These are phyloP conservation scores for Percopsis transmontana DNA, from an alignment of 2,113 vertebrate genomes.

Conservation along the genomic window DNA sequence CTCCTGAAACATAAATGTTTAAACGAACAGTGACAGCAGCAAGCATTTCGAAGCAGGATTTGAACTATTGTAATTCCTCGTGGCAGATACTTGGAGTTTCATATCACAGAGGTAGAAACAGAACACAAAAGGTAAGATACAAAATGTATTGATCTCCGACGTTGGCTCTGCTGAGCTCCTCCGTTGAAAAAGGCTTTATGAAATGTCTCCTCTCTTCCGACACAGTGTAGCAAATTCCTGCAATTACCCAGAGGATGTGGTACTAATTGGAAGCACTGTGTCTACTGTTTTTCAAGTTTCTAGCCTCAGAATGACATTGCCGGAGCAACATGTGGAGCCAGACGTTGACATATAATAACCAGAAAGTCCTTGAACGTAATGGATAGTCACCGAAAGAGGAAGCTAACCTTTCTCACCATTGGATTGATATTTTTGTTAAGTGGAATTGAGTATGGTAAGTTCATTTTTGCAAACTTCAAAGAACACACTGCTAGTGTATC, in stretches of 20 bases:
- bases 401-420: slow-evolving; percentile 77
- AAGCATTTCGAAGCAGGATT: not conserved
- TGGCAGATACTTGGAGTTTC: not conserved
- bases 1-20: slow-evolving; percentile 36
- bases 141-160: not conserved
- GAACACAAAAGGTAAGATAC: not conserved
- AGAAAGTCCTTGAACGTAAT: slow-evolving; percentile 43
- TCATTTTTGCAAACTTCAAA: slow-evolving; percentile 12
- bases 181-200: not conserved
- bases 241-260: slow-evolving; percentile 27
- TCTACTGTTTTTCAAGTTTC: slow-evolving; percentile 56
- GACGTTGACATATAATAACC: slow-evolving; percentile 29
- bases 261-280: slow-evolving; percentile 64
- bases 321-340: slow-evolving; percentile 13
- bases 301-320: slow-evolving; percentile 27
- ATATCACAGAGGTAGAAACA: not conserved
- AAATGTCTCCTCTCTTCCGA: slow-evolving; percentile 2
- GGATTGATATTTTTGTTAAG: slow-evolving; percentile 82
- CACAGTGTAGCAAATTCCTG: slow-evolving; percentile 34
- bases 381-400: slow-evolving; percentile 75
- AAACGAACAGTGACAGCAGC: slow-evolving; percentile 17
- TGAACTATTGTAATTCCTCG: not conserved
- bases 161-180: not conserved
- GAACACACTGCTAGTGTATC: slow-evolving; percentile 17
- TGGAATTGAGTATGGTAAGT: slow-evolving; percentile 85